Evolutionary conservation across 2,113 vertebrate genomes (phyloP).

Genomic region (Larimichthys polyactis): DNA sequence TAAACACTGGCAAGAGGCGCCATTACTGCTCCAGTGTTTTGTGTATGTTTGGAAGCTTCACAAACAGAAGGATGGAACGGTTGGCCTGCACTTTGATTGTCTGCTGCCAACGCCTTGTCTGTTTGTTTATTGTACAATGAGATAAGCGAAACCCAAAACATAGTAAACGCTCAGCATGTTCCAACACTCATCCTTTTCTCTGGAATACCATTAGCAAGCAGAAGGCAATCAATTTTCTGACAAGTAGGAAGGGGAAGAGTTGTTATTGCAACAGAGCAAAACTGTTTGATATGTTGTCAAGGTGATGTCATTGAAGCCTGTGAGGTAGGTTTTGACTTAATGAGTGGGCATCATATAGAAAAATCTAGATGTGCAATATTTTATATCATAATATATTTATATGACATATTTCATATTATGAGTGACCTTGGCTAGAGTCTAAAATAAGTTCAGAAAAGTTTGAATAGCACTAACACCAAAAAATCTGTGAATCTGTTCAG

Average conservation of each 20-base stretch:
- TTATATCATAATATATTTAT: background rate
- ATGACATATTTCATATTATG: background rate
- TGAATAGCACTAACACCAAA: background rate
- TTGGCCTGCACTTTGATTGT: slow-evolving; percentile 61
- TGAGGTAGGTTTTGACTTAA: background rate
- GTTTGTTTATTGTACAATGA: slow-evolving; percentile 68
- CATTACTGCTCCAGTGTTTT: slow-evolving; percentile 38
- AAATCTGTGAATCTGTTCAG: background rate
- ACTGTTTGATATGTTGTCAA: slow-evolving; percentile 1
- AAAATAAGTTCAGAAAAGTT: background rate
- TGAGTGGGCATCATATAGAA: slow-evolving; percentile 1
- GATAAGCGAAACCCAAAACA: slow-evolving; percentile 74
- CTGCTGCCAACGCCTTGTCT: slow-evolving; percentile 60
- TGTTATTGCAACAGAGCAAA: background rate
- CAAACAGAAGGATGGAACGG: slow-evolving; percentile 28
- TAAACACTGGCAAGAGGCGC: slow-evolving; percentile 56
- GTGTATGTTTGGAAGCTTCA: slow-evolving; percentile 52
- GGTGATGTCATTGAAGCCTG: background rate
- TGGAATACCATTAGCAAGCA: slow-evolving; percentile 35
- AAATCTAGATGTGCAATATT: background rate
- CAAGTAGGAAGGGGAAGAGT: too few relatives aligned
- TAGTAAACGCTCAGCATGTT: slow-evolving; percentile 31
- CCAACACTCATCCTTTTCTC: slow-evolving; percentile 22
- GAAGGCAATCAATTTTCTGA: background rate
- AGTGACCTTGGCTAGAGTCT: background rate